Conservation (phyloP, 2,113 vertebrate genomes). For the Esox niger region DNA sequence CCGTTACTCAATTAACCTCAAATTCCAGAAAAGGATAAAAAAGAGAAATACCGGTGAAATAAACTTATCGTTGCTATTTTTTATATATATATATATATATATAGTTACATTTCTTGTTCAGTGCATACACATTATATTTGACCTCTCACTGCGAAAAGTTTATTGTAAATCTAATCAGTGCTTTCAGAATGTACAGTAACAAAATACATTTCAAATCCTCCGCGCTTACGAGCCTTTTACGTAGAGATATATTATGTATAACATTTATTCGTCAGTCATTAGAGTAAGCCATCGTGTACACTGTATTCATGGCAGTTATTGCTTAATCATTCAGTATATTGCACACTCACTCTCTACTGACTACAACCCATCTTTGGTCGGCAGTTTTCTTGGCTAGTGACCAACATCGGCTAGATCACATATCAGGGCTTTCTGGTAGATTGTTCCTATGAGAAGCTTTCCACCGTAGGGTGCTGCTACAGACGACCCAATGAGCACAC, state of each 20-base stretch:
- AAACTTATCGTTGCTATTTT: neutral
- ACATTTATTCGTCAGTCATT: too few relatives aligned
- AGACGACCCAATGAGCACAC: slow-evolving; percentile 81
- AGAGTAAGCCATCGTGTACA: too few relatives aligned
- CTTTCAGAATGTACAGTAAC: neutral
- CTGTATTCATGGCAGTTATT: too few relatives aligned
- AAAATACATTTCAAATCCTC: too few relatives aligned
- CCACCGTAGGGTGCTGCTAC: slow-evolving; percentile 73
- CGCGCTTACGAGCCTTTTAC: too few relatives aligned
- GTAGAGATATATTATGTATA: too few relatives aligned
- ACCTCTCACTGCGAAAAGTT: neutral
- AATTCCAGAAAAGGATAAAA: neutral
- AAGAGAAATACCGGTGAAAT: neutral
- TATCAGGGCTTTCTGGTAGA: slow-evolving; percentile 84
- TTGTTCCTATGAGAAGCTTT: slow-evolving; percentile 84
- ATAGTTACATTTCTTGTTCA: neutral
- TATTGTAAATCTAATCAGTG: neutral
- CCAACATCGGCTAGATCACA: slow-evolving; percentile 71
- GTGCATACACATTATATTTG: neutral
- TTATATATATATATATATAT: neutral
- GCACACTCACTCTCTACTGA: too few relatives aligned
- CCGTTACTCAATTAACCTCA: neutral
- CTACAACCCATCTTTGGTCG: neutral
- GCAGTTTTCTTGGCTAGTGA: slow-evolving; percentile 36
- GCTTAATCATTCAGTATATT: too few relatives aligned